Base-by-base conservation (phyloP, 2,113 vertebrate genomes). In the Rhinolophus sinicus region DNA sequence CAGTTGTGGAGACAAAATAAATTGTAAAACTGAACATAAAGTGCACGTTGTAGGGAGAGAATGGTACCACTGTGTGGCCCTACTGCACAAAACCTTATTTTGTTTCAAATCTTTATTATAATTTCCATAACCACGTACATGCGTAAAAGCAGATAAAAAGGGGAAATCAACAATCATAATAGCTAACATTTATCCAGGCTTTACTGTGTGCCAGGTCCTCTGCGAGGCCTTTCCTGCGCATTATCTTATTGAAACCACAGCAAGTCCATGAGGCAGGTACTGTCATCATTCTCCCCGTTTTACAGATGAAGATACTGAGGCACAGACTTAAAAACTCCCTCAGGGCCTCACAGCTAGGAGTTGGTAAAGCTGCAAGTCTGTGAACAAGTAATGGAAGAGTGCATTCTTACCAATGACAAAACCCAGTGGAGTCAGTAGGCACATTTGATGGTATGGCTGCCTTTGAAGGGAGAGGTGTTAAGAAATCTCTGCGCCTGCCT, bases 371-470 rank as follows among this genome's bases (percentile, higher is more conserved):
- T 3, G 70, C 60, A 58, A 18, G 9, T 38, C 30, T 38, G 44
- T 12, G n/a, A 65, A 28, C 28, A 7, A 65, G 10, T 1, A 4
- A 19, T n/a, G 30, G 5, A 12, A 8, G n/a, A 24, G 35, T 0
- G 35, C 21, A 0, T 38, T 28, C 44, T 14, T n/a, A 26, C 9
- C 15, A 6, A 22, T 28, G 11, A n/a, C 54, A 15, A 35, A n/a
- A 19, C 33, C 67, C 19, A 12, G 2, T 1, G n/a, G 35, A 62
- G 24, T 22, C 62, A 56, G 44, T 0, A 6, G 52, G 16, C 65
- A 26, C 5, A 56, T 24, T 50, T 15, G 82, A 0, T 3, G 4
- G 0, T 1, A 4, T 0, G 38, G 14, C 56, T 5, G 50, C 35
- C 86, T 93, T 47, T 22, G 33, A 30, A 15, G 21, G 40, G 19